These are phyloP conservation scores for zebrafish (Danio rerio) DNA, from an alignment of 2,113 vertebrate genomes.

Conservation along the genomic window GRCz12tu NC_133184.1:9914501-9915000, in stretches of 20 bases:
- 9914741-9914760: conserved; percentile 17
- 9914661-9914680: conserved; percentile 23
- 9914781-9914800: conserved; percentile 6
- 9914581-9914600: conserved; percentile 14
- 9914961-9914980: conserved; percentile 16
- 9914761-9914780: background rate
- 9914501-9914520: background rate
- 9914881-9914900: conserved; percentile 10
- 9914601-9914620: background rate
- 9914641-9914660: conserved; percentile 19
- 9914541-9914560: conserved; percentile 40
- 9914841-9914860: conserved; percentile 18
- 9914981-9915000: conserved; percentile 58
- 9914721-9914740: conserved; percentile 1
- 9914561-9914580: conserved; percentile 32
- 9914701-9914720: conserved; percentile 17
- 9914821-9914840: background rate
- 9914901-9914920: conserved; percentile 45
- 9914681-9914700: conserved; percentile 14
- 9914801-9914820: conserved; percentile 18
- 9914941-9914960: conserved; percentile 28
- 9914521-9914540: conserved; percentile 11
- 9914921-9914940: conserved; percentile 13
- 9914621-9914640: conserved; percentile 34
- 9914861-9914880: conserved; percentile 13